Evolutionary conservation across 2,113 vertebrate genomes (phyloP).

Genomic region (Oxygymnocypris stewartii): DNA sequence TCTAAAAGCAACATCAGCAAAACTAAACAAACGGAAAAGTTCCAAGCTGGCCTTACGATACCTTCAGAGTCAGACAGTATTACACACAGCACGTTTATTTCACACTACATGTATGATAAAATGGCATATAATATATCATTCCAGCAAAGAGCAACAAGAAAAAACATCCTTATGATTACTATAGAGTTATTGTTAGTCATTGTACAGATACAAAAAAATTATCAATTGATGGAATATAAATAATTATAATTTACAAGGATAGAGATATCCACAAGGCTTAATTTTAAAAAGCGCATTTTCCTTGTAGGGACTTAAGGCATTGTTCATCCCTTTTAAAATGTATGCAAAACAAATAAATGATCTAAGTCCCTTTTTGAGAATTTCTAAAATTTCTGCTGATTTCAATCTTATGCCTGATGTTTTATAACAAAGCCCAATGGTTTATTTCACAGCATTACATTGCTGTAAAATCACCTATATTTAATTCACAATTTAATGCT

Average conservation of each 20-base stretch:
- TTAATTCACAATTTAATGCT: not conserved
- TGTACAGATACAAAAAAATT: not conserved
- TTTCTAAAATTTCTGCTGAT: not conserved
- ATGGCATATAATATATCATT: not conserved
- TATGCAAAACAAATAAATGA: not conserved
- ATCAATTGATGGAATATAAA: not conserved
- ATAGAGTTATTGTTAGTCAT: not conserved
- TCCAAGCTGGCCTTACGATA: not conserved
- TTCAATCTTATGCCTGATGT: not conserved
- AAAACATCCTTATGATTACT: not conserved
- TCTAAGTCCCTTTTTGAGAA: not conserved
- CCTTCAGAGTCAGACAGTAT: not conserved
- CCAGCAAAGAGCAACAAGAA: not conserved
- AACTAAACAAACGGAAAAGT: not conserved
- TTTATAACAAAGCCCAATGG: not conserved
- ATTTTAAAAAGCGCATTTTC: not conserved
- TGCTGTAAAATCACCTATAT: not conserved
- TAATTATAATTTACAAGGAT: not conserved
- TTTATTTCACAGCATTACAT: not conserved
- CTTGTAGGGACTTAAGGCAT: not conserved
- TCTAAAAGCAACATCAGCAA: not conserved
- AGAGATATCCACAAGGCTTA: not conserved
- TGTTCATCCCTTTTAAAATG: not conserved
- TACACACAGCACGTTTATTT: not conserved
- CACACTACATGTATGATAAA: not conserved